Evolutionary conservation across 2,888 invertebrate species (phyloP), one percentile per base, ranked within the genome.

Genomic region (Dioctria rufipes): DNA sequence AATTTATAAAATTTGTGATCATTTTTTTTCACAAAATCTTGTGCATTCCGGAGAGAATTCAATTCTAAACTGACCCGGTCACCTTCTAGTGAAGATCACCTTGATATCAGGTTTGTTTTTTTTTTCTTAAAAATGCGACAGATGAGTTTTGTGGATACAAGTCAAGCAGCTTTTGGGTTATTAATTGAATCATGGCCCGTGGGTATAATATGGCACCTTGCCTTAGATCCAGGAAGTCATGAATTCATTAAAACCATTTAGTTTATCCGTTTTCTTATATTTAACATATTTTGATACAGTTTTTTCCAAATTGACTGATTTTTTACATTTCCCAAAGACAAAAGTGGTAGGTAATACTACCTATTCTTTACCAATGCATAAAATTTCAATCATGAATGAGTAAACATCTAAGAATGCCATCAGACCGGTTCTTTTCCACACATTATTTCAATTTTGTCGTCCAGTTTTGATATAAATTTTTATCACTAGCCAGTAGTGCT

Each of bases 31-130:
- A n/a, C 37, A 51, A 39, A 49, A 37, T 69, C 8, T 46, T 69
- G n/a, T 69, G 37, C 37, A 54, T 11, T 51, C 51, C 51, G 54
- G 25, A 51, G 37, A 39, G 51, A 37, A 69, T 69, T 39, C 6
- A 37, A 69, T 51, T 69, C 13, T 51, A 51, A 51, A 3, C 37
- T 69, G 69, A 69, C 69, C 69, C 37, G 69, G 69, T 51, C 51
- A 51, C 51, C 69, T 69, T 67, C 49, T 25, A 9, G 51, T 51
- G 51, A 13, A 69, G 69, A 51, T 69, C 69, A 51, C 69, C 69
- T 69, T 69, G 69, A 69, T 69, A 51, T 49, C 51, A 51, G 51
- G 69, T 69, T 69, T 69, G n/a, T 51, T 49, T 2, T 69, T 39
- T 51, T 49, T 2, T 25, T 25, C 11, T 54, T n/a, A n/a, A 54